Evolutionary conservation across 2,797 vertebrate species (phyloP), one percentile per base, ranked within the genome.

Genomic region (Lepus oiostolus): DNA sequence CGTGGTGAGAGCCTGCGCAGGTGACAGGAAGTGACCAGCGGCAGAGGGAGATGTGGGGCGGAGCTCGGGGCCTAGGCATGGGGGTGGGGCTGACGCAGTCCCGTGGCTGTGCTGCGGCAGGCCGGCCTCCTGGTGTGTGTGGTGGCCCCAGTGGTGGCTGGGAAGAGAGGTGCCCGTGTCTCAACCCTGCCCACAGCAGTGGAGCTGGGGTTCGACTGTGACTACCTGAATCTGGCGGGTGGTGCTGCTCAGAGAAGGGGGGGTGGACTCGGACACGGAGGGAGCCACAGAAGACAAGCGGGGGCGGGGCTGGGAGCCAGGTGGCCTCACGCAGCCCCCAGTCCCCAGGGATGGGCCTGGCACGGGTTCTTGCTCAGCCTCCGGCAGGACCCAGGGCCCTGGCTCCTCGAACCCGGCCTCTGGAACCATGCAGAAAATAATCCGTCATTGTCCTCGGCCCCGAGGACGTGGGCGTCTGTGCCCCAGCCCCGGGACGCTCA

Each of bases 321-420:
- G 52, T 0, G 0, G 22, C 62, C 7, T 0, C 7, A 28, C 12
- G 63, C 35, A 14, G 9, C n/a, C 22, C 0, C 50, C 35, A 21
- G 54, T 5, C 14, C 1, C 10, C 0, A 9, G 50, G 3, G 30
- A 11, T n/a, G 24, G 50, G 76, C 12, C 62, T 4, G 42, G 32
- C 4, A 2, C 1, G 2, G 10, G 14, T 1, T 19, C 10, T 32
- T 2, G 30, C 42, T 47, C 42, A 19, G 12, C 17, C 5, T 14
- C 9, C 1, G 1, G 54, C 4, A 30, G 26, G 54, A 26, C 26
- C 58, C 28, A 6, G 5, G 4, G 38, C 65, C 1, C 42, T 47
- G 42, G 2, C 71, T 5, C 79, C 77, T 35, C 32, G 24, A 5
- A 28, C 13, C 26, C 11, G 1, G 68, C n/a, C 19, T 52, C 47